phyloP scores from a whole-genome alignment of 2,797 vertebrate genomes.

The Hypotaenidia okinawae region DNA sequence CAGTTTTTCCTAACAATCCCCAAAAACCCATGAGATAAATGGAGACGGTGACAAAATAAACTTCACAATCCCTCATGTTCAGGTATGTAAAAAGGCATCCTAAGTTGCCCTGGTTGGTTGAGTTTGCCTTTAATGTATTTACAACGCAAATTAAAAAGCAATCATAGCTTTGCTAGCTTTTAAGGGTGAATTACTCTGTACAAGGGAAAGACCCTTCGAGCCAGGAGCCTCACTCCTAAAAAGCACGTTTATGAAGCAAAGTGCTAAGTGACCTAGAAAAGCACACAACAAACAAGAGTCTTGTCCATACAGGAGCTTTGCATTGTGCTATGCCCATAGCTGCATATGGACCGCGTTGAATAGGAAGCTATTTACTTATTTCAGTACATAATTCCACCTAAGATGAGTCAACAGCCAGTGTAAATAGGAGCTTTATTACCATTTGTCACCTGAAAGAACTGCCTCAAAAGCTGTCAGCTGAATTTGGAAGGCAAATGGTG shows the following conservation, averaged over 20 bases:
- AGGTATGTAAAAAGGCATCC: slow-evolving; percentile 46
- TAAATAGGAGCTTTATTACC: slow-evolving; percentile 73
- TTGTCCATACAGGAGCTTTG: slow-evolving; percentile 59
- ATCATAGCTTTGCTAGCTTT: slow-evolving; percentile 57
- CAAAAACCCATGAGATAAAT: background rate
- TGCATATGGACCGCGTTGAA: slow-evolving; percentile 59
- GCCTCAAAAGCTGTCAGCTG: slow-evolving; percentile 70
- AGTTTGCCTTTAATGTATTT: slow-evolving; percentile 68
- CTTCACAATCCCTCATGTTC: background rate
- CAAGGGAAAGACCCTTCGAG: slow-evolving; percentile 62
- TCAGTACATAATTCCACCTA: slow-evolving; percentile 80
- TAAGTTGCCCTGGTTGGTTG: slow-evolving; percentile 14
- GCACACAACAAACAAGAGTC: slow-evolving; percentile 68
- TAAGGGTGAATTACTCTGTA: slow-evolving; percentile 68
- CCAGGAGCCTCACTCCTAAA: slow-evolving; percentile 53
- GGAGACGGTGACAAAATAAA: slow-evolving; percentile 26
- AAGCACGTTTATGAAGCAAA: slow-evolving; percentile 61
- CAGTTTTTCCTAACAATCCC: background rate
- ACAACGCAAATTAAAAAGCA: slow-evolving; percentile 65
- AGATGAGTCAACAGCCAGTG: slow-evolving; percentile 78
- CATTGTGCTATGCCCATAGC: slow-evolving; percentile 59
- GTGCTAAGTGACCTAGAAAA: slow-evolving; percentile 71
- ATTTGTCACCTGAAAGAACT: slow-evolving; percentile 70
- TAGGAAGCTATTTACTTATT: slow-evolving; percentile 77
- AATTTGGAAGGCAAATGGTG: slow-evolving; percentile 55